Evolutionary conservation across 2,113 vertebrate genomes (phyloP), one percentile per base, ranked within the genome.

Genomic region (Esox niger): DNA sequence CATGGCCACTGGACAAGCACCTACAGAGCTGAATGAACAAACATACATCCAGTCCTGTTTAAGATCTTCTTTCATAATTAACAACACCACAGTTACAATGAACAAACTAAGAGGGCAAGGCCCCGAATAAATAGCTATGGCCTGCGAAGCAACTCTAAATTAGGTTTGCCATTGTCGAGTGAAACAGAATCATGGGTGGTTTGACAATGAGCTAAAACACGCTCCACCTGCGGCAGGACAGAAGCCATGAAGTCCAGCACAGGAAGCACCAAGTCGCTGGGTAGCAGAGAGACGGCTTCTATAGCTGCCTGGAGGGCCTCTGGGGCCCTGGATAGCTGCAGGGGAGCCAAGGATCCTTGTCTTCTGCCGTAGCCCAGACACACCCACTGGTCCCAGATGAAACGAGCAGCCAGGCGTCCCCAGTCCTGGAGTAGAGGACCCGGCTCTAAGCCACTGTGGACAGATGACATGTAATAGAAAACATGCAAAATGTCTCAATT

Each of bases 321-420:
- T 0, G 17, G 6, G 0, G 79, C 74, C 68, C 33, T 80, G 69
- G 87, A 74, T 52, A 13, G 3, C 25, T 78, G 66, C 10, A 6
- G 33, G 1, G 69, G 65, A 29, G 78, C 49, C 0, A 49, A 55
- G 72, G 13, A 13, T 1, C 56, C 7, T 29, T 66, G 64, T 0
- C 43, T 55, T 76, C 67, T 74, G 82, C 54, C 79, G 52, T 93
- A 93, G 78, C 77, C 81, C 32, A 95, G 85, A 82, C 96, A 97
- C 74, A 86, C 73, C 97, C 97, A 99, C 79, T 96, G 95, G 83
- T 97, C 91, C 15, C 69, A 80, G 75, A 97, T 46, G 35, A 93
- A 98, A 1, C 85, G 86, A 5, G 96, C 91, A 4, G 91, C 92
- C 1, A 94, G 57, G 25, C 79, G 94, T 2, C 96, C 96, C 97